These are phyloP conservation scores for Meloe dianella DNA, from an alignment of 2,888 invertebrate genomes.

Conservation along the genomic window DNA sequence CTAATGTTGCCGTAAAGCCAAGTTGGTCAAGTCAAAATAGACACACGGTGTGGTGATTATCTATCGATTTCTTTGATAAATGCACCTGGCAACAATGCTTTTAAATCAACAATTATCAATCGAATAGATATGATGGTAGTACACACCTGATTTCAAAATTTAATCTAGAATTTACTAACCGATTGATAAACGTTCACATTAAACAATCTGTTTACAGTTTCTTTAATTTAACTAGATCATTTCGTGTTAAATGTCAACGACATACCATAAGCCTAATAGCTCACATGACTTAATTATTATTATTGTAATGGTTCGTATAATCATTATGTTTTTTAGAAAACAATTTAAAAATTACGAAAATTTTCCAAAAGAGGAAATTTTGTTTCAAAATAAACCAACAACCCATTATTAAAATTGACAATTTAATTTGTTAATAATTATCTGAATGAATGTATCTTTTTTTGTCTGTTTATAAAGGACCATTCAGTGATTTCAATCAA, in stretches of 20 bases:
- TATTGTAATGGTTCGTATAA: slow-evolving; percentile 11
- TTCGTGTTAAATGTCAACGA: slow-evolving; percentile 20
- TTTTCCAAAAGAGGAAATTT: neutral
- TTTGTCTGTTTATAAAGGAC: too few relatives aligned
- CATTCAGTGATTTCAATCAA: neutral
- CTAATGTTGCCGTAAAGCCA: too few relatives aligned
- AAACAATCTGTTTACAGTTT: slow-evolving; percentile 13
- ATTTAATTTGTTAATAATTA: neutral
- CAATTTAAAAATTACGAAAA: neutral
- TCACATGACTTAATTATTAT: slow-evolving; percentile 27
- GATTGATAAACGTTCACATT: neutral
- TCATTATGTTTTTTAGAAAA: neutral
- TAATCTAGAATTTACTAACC: neutral
- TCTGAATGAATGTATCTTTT: neutral
- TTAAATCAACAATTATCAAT: too few relatives aligned
- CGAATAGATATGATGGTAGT: too few relatives aligned
- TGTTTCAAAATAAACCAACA: neutral
- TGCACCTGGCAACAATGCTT: too few relatives aligned
- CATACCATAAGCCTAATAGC: slow-evolving; percentile 9
- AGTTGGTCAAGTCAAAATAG: too few relatives aligned
- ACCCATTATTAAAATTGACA: neutral
- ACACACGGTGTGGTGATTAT: too few relatives aligned
- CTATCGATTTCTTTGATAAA: too few relatives aligned
- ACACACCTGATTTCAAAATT: too few relatives aligned
- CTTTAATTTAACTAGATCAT: slow-evolving; percentile 13